These are phyloP conservation scores for Lytechinus pictus DNA, from an alignment of 35 echinoderm and acorn worm genomes.

Conservation along the genomic window DNA sequence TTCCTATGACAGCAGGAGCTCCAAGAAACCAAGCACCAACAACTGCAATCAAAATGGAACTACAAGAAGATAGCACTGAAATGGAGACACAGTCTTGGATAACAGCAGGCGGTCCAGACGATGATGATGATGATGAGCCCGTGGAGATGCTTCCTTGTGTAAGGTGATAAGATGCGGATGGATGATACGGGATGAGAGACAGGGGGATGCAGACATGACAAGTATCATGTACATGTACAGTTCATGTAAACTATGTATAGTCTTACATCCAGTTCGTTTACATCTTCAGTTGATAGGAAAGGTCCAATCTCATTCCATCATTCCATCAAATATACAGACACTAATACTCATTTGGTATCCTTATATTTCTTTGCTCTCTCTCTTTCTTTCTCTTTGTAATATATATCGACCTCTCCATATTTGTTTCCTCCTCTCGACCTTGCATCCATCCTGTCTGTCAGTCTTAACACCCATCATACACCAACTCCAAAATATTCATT, in stretches of 20 bases:
- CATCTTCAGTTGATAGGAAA: neutral
- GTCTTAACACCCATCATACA: neutral
- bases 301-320: neutral
- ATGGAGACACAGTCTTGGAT: neutral
- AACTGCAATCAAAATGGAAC: neutral
- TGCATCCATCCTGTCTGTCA: neutral
- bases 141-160: slow-evolving; percentile 20
- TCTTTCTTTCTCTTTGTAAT: too few relatives aligned
- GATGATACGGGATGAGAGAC: slow-evolving; percentile 1
- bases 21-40: neutral
- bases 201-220: slow-evolving; percentile 26
- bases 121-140: slow-evolving; percentile 37
- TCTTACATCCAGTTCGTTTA: neutral
- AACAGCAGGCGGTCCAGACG: slow-evolving; percentile 18
- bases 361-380: too few relatives aligned
- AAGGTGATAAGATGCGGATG: slow-evolving; percentile 33
- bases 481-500: neutral
- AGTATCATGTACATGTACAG: slow-evolving; percentile 17
- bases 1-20: slow-evolving; percentile 2
- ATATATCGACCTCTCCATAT: neutral
- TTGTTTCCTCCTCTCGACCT: neutral
- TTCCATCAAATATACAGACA: neutral
- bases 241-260: neutral
- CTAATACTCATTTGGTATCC: too few relatives aligned
- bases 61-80: neutral